phyloP scores from a whole-genome alignment of 2,797 vertebrate species.

The Centropyge bicolor region DNA sequence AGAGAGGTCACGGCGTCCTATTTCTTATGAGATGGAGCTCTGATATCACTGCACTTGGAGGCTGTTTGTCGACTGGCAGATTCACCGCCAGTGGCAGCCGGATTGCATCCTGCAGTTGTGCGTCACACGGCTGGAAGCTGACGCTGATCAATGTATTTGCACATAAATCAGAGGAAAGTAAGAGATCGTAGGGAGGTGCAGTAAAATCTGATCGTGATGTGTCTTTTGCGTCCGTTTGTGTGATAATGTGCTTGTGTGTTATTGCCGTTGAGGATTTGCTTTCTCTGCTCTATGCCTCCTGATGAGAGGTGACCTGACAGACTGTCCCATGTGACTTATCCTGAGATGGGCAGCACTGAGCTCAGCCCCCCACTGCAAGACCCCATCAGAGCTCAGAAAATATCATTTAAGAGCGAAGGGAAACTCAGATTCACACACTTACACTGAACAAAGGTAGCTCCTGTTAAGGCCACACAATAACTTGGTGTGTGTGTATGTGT shows the following conservation, averaged over 20 bases:
- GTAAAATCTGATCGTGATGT: not conserved
- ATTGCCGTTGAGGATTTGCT: constrained; percentile 59
- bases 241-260: constrained; percentile 15
- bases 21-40: constrained; percentile 57
- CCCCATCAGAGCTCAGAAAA: constrained; percentile 59
- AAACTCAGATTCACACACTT: constrained; percentile 57
- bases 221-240: constrained; percentile 9
- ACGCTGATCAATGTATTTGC: constrained; percentile 34
- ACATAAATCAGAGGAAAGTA: constrained; percentile 14
- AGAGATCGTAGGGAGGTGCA: constrained; percentile 3
- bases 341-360: constrained; percentile 47
- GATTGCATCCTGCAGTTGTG: constrained; percentile 17
- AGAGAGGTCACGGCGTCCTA: constrained; percentile 59
- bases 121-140: constrained; percentile 3
- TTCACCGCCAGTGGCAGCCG: constrained; percentile 28
- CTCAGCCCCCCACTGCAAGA: constrained; percentile 49
- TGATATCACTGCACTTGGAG: constrained; percentile 55
- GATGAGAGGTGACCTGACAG: constrained; percentile 83
- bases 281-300: constrained; percentile 63
- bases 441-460: constrained; percentile 44
- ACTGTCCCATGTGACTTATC: constrained; percentile 79
- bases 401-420: constrained; percentile 51
- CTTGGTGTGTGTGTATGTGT: constrained; percentile 35
- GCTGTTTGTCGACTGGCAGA: constrained; percentile 40
- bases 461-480: constrained; percentile 66